phyloP scores from a whole-genome alignment of 2,888 invertebrate genomes.

The Phortica okadai region DNA sequence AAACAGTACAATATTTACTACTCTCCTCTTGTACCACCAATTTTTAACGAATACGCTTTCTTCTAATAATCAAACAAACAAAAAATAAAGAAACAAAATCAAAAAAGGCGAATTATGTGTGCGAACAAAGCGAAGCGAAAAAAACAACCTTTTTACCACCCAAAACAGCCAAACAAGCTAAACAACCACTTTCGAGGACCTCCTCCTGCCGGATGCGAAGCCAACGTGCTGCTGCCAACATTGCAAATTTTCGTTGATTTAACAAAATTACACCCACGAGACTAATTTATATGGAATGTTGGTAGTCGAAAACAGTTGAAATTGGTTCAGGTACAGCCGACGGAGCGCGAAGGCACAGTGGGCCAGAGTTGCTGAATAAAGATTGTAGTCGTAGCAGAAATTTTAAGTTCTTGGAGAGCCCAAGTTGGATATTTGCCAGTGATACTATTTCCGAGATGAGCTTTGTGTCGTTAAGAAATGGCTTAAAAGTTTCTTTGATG shows the following conservation, averaged over 20 bases:
- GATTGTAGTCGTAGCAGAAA: background rate
- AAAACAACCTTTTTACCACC: background rate
- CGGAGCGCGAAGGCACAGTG: conserved; percentile 53
- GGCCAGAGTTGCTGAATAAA: background rate
- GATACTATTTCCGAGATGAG: too few species aligned
- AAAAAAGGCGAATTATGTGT: conserved; percentile 33
- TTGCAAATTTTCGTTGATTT: conserved; percentile 76
- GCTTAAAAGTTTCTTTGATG: too few species aligned
- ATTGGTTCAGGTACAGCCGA: conserved; percentile 64
- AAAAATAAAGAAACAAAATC: conserved; percentile 37
- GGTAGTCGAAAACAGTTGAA: conserved; percentile 61
- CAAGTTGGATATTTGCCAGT: too few species aligned
- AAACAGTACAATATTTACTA: background rate
- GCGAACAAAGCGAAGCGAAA: conserved; percentile 37
- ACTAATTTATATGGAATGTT: conserved; percentile 74
- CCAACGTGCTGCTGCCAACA: conserved; percentile 56
- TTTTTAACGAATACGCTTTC: background rate
- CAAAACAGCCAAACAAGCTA: background rate
- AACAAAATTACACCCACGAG: conserved; percentile 76
- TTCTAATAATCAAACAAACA: conserved; percentile 10
- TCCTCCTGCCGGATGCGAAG: background rate
- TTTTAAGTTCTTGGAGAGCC: too few species aligned
- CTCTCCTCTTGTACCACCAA: background rate
- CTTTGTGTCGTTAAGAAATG: too few species aligned
- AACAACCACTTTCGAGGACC: background rate